phyloP scores from a whole-genome alignment of 1,140 invertebrate species.

The Drosophila sucinea region DNA sequence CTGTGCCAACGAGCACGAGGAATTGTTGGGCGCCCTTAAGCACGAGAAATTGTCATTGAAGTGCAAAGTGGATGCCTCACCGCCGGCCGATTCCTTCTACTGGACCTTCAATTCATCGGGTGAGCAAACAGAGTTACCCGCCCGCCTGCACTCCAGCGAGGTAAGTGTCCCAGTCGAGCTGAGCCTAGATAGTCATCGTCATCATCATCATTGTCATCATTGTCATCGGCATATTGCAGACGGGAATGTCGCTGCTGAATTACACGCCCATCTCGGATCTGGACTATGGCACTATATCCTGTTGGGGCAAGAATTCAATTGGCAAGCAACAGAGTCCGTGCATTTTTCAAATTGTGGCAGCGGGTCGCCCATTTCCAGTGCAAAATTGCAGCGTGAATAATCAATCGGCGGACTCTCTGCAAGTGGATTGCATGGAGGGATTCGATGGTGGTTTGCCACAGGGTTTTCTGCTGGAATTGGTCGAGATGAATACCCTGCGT shows the following conservation, averaged over 20 bases:
- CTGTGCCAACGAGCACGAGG: slow-evolving; percentile 90
- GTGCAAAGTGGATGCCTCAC: slow-evolving; percentile 94
- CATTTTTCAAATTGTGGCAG: slow-evolving; percentile 91
- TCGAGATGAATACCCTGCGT: slow-evolving; percentile 86
- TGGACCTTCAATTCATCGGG: slow-evolving; percentile 96
- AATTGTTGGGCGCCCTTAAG: slow-evolving; percentile 91
- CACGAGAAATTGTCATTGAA: slow-evolving; percentile 92
- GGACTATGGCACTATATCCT: slow-evolving; percentile 94
- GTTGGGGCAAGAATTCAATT: slow-evolving; percentile 92
- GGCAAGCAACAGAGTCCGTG: slow-evolving; percentile 93
- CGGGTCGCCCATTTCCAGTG: slow-evolving; percentile 92
- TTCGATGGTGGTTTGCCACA: slow-evolving; percentile 93
- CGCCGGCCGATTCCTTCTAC: slow-evolving; percentile 90
- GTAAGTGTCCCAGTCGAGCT: slow-evolving; percentile 53
- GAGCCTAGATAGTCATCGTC: not conserved
- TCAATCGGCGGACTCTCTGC: slow-evolving; percentile 91
- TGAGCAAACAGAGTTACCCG: slow-evolving; percentile 90
- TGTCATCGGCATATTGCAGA: slow-evolving; percentile 53
- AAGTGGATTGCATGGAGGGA: slow-evolving; percentile 91
- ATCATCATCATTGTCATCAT: not conserved
- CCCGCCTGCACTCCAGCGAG: slow-evolving; percentile 86
- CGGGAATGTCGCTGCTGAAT: slow-evolving; percentile 89
- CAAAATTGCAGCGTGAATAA: slow-evolving; percentile 95
- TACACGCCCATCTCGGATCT: slow-evolving; percentile 93
- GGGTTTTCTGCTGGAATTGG: slow-evolving; percentile 90